Percentiles rank a stretch among this genome's conserved stretches.
These are phyloP conservation scores for Eurytoma adleriae DNA, from an alignment of 2,888 invertebrate genomes.

Conservation along the genomic window DNA sequence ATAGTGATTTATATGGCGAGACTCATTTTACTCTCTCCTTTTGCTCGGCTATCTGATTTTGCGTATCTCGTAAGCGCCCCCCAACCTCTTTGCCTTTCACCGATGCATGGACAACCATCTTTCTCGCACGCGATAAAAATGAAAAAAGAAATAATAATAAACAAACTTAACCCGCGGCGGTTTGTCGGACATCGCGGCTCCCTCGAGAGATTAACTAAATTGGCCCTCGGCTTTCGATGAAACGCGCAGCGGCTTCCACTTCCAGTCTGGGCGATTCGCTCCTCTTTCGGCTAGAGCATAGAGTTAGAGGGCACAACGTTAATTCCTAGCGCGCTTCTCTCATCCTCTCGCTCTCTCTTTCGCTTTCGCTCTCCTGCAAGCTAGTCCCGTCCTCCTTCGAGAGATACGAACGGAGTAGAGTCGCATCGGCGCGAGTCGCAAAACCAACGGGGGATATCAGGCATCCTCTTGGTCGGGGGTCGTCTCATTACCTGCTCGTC, in stretches of 20 bases:
- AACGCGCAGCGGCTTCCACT: constrained; percentile 18
- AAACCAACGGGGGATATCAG: constrained; percentile 65
- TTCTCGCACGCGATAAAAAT: constrained; percentile 23
- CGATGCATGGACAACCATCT: neutral
- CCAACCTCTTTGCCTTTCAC: neutral
- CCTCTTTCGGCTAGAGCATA: constrained; percentile 48
- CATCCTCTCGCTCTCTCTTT: neutral
- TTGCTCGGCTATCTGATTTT: constrained; percentile 43
- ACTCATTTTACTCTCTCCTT: neutral
- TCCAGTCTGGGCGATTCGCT: constrained; percentile 58
- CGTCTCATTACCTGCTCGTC: constrained; percentile 74
- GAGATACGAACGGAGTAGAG: constrained; percentile 39
- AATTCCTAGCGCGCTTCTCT: constrained; percentile 27
- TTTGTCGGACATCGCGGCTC: neutral
- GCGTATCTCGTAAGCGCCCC: constrained; percentile 28
- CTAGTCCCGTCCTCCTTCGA: neutral
- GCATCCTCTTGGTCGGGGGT: constrained; percentile 74
- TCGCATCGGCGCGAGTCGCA: constrained; percentile 61
- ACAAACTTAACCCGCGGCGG: constrained; percentile 34
- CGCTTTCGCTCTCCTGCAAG: neutral
- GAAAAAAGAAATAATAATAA: neutral
- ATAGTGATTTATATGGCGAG: constrained; percentile 46
- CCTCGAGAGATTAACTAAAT: constrained; percentile 67
- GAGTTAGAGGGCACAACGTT: constrained; percentile 18
- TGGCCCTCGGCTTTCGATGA: constrained; percentile 62